Evolutionary conservation across 92 coral and sea anemone genomes (phyloP), one percentile per base, ranked within the genome.

Genomic region (Plumapathes pennacea): DNA sequence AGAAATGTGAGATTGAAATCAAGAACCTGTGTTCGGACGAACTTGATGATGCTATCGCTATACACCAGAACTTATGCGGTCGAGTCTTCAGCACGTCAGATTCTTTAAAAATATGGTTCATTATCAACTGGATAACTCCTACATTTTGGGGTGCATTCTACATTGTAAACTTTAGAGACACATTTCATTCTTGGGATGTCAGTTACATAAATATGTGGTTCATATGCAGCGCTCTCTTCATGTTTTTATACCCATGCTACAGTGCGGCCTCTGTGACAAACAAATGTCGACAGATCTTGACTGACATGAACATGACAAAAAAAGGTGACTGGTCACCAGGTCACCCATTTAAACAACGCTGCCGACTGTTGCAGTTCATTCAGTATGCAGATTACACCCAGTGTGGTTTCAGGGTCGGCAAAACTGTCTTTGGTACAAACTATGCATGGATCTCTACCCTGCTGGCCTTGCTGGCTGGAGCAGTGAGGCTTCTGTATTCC

Each of bases 221-320:
- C 3, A 39, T 63, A 11, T 23, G 17, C 9, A 32, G 34, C 7
- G 51, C 58, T 36, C 29, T 78, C 3, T 83, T 70, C 25, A 74
- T 54, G 23, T 83, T 77, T 47, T 78, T 78, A 11, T 84, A 77
- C 53, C 90, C 90, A 4, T 71, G 90, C 46, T 84, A 64, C 81
- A 30, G 72, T 52, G 85, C 90, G n/a, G 81, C 90, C 27, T 67
- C 80, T 5, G 53, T 83, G 52, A 77, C 90, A 38, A 46, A 43
- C 1, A 57, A 55, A 25, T 77, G 85, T 13, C 70, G 72, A 62
- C 77, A 58, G 55, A 72, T 71, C 54, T 81, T 84, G 25, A 50
- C 49, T 13, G 69, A 78, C 34, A 55, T 84, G n/a, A 84, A 84
- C 67, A 59, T 65, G 82, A 84, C 61, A 32, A 71, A 65, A 19